Conservation (phyloP, 2,888 invertebrate species). For the Automeris io region DNA sequence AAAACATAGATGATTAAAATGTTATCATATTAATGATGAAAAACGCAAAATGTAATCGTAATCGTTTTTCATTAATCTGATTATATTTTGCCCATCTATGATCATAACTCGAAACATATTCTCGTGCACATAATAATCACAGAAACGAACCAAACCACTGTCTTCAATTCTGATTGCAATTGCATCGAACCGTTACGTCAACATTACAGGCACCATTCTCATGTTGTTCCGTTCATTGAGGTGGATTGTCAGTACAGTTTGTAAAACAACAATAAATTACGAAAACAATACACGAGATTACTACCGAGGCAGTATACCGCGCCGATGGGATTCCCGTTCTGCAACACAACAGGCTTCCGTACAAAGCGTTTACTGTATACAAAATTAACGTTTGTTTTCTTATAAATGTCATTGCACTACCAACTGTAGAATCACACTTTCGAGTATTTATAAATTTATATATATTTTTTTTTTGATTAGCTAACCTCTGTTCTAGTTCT, state of each 20-base stretch:
- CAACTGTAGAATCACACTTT: too few species aligned
- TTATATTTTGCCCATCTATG: too few species aligned
- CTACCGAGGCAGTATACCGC: constrained; percentile 24
- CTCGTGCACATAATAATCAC: background rate
- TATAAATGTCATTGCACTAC: too few species aligned
- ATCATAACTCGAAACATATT: background rate
- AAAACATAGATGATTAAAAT: too few species aligned
- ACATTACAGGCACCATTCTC: constrained; percentile 5
- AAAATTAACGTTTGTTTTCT: too few species aligned
- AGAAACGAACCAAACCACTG: constrained; percentile 8
- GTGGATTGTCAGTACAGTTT: constrained; percentile 19
- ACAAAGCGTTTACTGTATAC: too few species aligned
- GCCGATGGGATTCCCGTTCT: constrained; percentile 20
- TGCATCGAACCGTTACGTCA: constrained; percentile 6
- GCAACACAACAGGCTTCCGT: background rate
- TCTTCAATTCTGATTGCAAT: constrained; percentile 10
- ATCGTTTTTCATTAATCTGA: too few species aligned
- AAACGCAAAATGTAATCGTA: too few species aligned
- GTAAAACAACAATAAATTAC: constrained; percentile 29
- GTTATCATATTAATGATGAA: too few species aligned
- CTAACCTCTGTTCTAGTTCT: too few species aligned
- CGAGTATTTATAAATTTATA: too few species aligned
- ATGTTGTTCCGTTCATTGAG: constrained; percentile 4
- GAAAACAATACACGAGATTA: constrained; percentile 52
- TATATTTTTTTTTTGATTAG: too few species aligned